Percentiles rank a stretch among this genome's conserved stretches.
Evolutionary conservation across 1,140 invertebrate genomes (phyloP).

Genomic region (Aporrectodea caliginosa): DNA sequence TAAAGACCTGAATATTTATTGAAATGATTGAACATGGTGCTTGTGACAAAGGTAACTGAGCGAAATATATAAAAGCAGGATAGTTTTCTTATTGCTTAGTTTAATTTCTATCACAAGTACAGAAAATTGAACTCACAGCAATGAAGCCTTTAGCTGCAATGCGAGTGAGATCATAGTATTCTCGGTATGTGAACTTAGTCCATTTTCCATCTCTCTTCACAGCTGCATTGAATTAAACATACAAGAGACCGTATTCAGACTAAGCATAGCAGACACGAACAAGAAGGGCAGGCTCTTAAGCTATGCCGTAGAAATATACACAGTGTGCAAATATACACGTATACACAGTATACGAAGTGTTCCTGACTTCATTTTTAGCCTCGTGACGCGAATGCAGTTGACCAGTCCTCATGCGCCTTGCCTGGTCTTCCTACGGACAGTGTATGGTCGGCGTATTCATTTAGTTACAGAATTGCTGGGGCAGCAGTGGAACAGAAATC

Average conservation of each 20-base stretch:
- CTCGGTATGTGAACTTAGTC: conserved; percentile 69
- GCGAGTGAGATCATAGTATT: conserved; percentile 71
- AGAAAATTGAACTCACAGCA: conserved; percentile 46
- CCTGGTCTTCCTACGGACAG: no score
- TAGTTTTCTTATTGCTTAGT: neutral
- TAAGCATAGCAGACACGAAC: no score
- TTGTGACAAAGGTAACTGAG: neutral
- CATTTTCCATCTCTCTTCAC: conserved; percentile 44
- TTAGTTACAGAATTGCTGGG: no score
- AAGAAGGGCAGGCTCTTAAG: no score
- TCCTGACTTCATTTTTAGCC: no score
- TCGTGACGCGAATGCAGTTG: no score
- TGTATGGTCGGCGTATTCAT: no score
- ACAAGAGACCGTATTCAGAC: no score
- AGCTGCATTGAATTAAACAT: no score
- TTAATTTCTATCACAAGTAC: neutral
- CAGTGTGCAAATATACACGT: neutral
- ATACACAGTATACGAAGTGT: no score
- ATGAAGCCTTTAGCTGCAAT: conserved; percentile 80
- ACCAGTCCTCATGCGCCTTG: neutral
- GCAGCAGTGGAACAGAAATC: no score
- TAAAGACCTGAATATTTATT: neutral
- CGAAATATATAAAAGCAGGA: neutral
- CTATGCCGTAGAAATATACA: no score
- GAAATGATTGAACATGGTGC: neutral